Evolutionary conservation across 2,113 vertebrate genomes (phyloP), one percentile per base, ranked within the genome.

Genomic region (Apodemus sylvaticus): DNA sequence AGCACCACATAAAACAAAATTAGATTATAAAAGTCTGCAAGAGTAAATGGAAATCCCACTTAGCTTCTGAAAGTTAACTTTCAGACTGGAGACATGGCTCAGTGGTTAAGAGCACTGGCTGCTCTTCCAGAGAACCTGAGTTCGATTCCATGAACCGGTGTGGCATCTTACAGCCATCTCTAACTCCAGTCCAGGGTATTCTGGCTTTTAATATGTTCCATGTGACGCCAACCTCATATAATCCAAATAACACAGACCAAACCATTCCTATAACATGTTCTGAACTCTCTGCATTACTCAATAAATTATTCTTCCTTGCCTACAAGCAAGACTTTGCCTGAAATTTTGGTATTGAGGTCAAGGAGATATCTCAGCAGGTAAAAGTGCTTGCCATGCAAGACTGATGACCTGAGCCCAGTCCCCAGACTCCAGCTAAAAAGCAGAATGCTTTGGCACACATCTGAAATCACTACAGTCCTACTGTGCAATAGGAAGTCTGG

Each of bases 191-290:
- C 36, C 36, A 24, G 11, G 36, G 78, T 1, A 58, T 36, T 79
- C 34, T 36, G 17, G 19, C 12, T n/a, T 58, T 53, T 26, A 89
- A 64, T 58, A 93, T 77, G 24, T 42, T 91, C 19, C 64, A 24
- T 85, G 19, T 0, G 31, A 58, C 16, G 77, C 9, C 78, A 93
- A 66, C 34, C 7, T 64, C 3, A 36, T 36, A 88, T 19, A 60
- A 36, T 81, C 88, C 92, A 95, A 89, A 88, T n/a, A 90, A 78
- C 71, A 76, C 42, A 83, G 2, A 62, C 2, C 71, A 79, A 87
- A 94, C 36, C 94, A 88, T 7, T 71, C 11, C 87, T 51, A 31
- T 31, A 86, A 48, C 66, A 91, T 14, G 34, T 74, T 95, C 45
- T 86, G 31, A 91, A 97, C 31, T 71, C 66, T 62, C 26, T 81